Conservation (phyloP, 1,140 invertebrate genomes). For the Lerema accius region DNA sequence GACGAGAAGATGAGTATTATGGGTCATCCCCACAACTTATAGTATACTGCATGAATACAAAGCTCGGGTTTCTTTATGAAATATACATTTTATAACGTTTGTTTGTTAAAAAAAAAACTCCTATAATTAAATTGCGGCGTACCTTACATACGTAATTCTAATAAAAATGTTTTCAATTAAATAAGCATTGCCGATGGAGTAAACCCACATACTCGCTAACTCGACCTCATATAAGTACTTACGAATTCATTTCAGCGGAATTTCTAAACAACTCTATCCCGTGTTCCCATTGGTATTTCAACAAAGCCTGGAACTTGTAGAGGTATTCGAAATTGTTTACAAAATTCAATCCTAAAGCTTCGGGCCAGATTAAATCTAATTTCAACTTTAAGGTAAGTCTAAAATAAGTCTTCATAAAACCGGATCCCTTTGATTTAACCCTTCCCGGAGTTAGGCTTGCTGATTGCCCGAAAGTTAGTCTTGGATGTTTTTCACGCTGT, state of each 20-base stretch:
- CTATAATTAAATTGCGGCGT: no score
- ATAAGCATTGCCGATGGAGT: constrained; percentile 60
- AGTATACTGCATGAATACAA: no score
- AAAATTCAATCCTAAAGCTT: constrained; percentile 82
- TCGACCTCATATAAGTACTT: constrained; percentile 68
- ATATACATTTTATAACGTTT: no score
- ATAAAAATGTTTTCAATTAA: constrained; percentile 63
- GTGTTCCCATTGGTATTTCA: constrained; percentile 78
- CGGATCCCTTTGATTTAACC: constrained; percentile 82
- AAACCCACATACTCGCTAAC: constrained; percentile 57
- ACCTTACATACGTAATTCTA: constrained; percentile 20
- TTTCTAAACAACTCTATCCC: constrained; percentile 75
- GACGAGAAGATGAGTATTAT: no score
- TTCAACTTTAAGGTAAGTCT: constrained; percentile 82
- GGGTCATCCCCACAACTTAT: no score
- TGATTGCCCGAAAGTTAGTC: constrained; percentile 81
- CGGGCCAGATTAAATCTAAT: constrained; percentile 82
- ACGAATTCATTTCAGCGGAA: constrained; percentile 77
- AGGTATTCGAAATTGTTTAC: constrained; percentile 82
- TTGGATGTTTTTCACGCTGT: constrained; percentile 66
- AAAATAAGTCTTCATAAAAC: constrained; percentile 83
- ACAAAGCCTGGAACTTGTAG: constrained; percentile 80
- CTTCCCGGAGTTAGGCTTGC: constrained; percentile 74
- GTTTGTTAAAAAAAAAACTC: no score
- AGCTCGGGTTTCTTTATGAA: no score